A percentile compares a stretch with the other conserved stretches of the same genome.
phyloP scores from a whole-genome alignment of 2,113 vertebrate species.

The Chloropsis cyanopogon region DNA sequence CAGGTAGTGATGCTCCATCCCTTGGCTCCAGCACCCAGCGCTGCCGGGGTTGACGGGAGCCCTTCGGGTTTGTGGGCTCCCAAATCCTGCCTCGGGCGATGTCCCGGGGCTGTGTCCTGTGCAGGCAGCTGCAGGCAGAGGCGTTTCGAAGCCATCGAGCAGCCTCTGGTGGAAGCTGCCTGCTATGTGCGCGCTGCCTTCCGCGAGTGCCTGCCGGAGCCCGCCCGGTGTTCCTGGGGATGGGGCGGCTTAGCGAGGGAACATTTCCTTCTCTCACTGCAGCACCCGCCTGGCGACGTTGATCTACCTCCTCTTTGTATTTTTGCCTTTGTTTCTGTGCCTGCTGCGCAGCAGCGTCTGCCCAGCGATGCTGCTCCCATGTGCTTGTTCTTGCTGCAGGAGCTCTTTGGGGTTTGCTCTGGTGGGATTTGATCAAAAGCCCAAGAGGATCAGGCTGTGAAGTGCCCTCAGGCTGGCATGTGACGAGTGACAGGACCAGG shows the following conservation, averaged over 20 bases:
- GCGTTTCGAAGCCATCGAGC: constrained; percentile 11
- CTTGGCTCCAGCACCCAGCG: background rate
- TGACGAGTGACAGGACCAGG: background rate
- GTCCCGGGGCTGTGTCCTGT: background rate
- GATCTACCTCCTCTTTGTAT: fast-evolving
- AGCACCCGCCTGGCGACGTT: fast-evolving
- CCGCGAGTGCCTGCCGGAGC: background rate
- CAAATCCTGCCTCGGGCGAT: background rate
- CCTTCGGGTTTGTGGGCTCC: fast-evolving
- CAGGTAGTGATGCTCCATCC: background rate
- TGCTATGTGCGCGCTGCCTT: background rate
- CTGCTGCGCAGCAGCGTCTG: background rate
- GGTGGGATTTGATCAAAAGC: background rate
- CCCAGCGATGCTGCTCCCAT: fast-evolving
- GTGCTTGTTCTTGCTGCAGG: background rate
- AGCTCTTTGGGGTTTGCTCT: background rate
- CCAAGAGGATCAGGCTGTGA: background rate
- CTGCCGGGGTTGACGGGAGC: fast-evolving
- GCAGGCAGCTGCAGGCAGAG: background rate
- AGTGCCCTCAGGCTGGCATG: background rate
- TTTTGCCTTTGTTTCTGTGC: background rate
- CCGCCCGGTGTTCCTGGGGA: background rate
- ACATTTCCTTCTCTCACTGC: fast-evolving
- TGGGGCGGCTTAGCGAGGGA: fast-evolving
- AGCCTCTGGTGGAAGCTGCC: constrained; percentile 51